Percentiles rank a stretch among this genome's conserved stretches.
Conservation (phyloP, 2,888 invertebrate genomes). For the Drosophila suboccidentalis region DNA sequence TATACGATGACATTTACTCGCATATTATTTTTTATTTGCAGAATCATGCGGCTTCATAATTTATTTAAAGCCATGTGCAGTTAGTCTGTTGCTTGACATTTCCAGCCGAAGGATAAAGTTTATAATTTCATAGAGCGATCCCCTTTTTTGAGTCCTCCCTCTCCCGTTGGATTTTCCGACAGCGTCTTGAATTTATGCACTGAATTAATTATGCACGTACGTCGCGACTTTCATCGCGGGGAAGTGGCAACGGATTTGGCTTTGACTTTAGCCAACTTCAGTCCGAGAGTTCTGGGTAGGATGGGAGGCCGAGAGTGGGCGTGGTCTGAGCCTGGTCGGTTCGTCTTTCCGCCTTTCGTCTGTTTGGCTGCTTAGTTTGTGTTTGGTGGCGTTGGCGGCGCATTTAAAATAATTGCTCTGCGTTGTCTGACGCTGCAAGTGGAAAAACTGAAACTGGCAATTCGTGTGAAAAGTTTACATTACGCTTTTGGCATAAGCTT, state of each 20-base stretch:
- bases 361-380: slow-evolving; percentile 70
- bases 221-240: slow-evolving; percentile 33
- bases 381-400: slow-evolving; percentile 64
- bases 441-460: slow-evolving; percentile 52
- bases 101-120: slow-evolving; percentile 72
- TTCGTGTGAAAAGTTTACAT: slow-evolving; percentile 78
- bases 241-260: slow-evolving; percentile 39
- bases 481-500: slow-evolving; percentile 77
- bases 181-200: slow-evolving; percentile 79
- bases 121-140: slow-evolving; percentile 75
- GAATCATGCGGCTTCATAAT: slow-evolving; percentile 51
- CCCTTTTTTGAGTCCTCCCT: slow-evolving; percentile 2
- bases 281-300: slow-evolving; percentile 37
- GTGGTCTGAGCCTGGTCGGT: slow-evolving; percentile 3
- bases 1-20: not conserved
- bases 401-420: slow-evolving; percentile 79
- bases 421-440: slow-evolving; percentile 48
- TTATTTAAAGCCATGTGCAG: slow-evolving; percentile 66
- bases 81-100: slow-evolving; percentile 49
- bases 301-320: not conserved
- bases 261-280: slow-evolving; percentile 30
- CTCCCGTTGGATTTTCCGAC: slow-evolving; percentile 7
- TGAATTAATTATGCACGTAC: slow-evolving; percentile 82
- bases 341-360: slow-evolving; percentile 9
- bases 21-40: not conserved